Percentiles rank a stretch among this genome's conserved stretches.
Conservation (phyloP, 2,888 invertebrate species). For the Conus canariensis region DNA sequence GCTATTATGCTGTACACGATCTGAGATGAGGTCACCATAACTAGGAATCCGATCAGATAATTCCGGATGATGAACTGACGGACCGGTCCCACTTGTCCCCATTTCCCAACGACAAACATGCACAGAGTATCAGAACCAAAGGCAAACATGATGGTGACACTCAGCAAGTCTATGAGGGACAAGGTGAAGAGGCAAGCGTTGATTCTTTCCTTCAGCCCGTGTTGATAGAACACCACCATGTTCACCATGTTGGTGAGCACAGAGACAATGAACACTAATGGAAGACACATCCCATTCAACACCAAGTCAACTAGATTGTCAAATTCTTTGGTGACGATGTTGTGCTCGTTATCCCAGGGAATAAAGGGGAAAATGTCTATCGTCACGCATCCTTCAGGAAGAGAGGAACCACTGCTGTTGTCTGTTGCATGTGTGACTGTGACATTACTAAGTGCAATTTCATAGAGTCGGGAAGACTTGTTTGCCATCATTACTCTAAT, state of each 20-base stretch:
- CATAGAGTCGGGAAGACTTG: too few relatives aligned
- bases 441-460: too few relatives aligned
- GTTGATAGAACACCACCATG: constrained; percentile 16
- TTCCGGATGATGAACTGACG: background rate
- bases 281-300: too few relatives aligned
- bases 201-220: constrained; percentile 12
- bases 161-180: background rate
- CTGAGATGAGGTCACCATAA: background rate
- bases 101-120: background rate
- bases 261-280: background rate
- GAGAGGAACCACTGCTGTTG: too few relatives aligned
- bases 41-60: background rate
- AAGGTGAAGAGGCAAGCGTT: constrained; percentile 1
- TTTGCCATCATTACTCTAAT: too few relatives aligned
- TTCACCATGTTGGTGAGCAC: background rate
- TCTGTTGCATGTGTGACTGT: too few relatives aligned
- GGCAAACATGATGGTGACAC: background rate
- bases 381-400: too few relatives aligned
- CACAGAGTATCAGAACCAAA: background rate
- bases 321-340: too few relatives aligned
- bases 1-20: background rate
- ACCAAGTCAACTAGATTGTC: too few relatives aligned
- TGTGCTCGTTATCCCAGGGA: too few relatives aligned
- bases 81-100: background rate
- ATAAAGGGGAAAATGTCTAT: too few relatives aligned